These are phyloP conservation scores for Stenichneumon culpator DNA, from an alignment of 2,888 invertebrate genomes.

Conservation along the genomic window DNA sequence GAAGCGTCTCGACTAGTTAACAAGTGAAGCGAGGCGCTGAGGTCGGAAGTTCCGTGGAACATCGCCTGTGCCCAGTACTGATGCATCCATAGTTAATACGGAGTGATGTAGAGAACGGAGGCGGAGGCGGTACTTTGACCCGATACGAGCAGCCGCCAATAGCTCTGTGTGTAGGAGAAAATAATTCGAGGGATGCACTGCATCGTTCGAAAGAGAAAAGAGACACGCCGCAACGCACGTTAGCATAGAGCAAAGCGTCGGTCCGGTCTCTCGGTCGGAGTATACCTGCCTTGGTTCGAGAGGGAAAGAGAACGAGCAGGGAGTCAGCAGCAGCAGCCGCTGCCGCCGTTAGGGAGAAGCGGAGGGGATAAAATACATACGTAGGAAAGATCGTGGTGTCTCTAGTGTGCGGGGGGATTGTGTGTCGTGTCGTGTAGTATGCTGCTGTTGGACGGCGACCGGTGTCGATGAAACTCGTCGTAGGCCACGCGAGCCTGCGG, in stretches of 20 bases:
- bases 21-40: constrained; percentile 32
- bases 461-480: constrained; percentile 58
- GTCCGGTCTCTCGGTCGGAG: constrained; percentile 38
- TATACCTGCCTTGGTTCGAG: neutral
- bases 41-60: constrained; percentile 13
- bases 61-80: neutral
- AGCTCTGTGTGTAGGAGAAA: neutral
- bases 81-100: neutral
- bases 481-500: constrained; percentile 38
- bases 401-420: constrained; percentile 6
- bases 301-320: constrained; percentile 35
- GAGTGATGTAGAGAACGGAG: neutral
- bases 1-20: constrained; percentile 1
- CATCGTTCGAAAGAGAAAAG: neutral
- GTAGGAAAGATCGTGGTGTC: constrained; percentile 12
- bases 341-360: constrained; percentile 6
- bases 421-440: constrained; percentile 9
- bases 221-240: neutral
- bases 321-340: constrained; percentile 41
- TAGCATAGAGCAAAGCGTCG: neutral
- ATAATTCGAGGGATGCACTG: neutral
- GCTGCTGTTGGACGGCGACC: constrained; percentile 42
- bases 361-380: constrained; percentile 35
- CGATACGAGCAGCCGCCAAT: neutral
- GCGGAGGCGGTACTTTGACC: neutral